phyloP scores from a whole-genome alignment of 2,888 invertebrate genomes.

The Agonopterix subpropinquella region DNA sequence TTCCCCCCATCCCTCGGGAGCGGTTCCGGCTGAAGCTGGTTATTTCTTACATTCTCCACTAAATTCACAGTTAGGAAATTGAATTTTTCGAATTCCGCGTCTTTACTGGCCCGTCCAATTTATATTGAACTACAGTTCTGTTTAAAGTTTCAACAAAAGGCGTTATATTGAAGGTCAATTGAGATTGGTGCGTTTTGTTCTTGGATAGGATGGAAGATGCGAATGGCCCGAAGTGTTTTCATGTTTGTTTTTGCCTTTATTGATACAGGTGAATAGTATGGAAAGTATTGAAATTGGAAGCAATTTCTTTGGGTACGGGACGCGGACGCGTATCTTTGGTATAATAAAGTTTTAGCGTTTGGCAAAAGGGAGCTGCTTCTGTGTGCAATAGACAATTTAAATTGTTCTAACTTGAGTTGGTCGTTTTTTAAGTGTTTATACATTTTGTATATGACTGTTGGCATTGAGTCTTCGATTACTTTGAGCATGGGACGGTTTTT shows the following conservation, averaged over 20 bases:
- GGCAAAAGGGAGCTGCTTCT: no score
- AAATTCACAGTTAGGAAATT: conserved; percentile 68
- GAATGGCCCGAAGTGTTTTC: conserved; percentile 23
- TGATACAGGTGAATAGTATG: neutral
- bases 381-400: no score
- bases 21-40: conserved; percentile 46
- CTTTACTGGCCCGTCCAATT: conserved; percentile 32
- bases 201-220: conserved; percentile 21
- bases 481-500: no score
- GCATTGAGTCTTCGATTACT: no score
- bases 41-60: conserved; percentile 61
- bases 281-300: neutral
- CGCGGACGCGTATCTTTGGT: no score
- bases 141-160: neutral
- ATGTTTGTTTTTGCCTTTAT: conserved; percentile 22
- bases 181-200: conserved; percentile 40
- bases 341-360: no score
- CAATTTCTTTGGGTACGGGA: neutral
- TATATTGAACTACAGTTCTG: conserved; percentile 24
- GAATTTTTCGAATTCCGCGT: conserved; percentile 66
- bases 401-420: no score
- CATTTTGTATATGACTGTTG: no score
- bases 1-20: conserved; percentile 43
- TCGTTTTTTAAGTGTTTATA: no score
- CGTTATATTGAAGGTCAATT: conserved; percentile 23